Evolutionary conservation across 2,113 vertebrate species (phyloP).

Genomic region (Brienomyrus longianalis): DNA sequence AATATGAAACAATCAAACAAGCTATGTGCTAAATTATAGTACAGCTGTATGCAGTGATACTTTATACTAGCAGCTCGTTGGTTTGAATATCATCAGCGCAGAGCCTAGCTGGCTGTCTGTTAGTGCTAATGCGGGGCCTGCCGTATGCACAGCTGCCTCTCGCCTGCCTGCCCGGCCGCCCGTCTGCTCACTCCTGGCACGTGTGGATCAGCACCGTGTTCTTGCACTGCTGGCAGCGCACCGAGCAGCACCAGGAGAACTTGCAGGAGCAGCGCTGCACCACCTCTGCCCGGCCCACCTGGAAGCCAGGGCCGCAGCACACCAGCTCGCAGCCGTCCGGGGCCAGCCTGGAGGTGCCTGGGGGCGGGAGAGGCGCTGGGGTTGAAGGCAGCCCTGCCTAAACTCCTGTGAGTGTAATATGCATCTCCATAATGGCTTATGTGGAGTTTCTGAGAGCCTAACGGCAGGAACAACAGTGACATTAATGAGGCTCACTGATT

Average conservation of each 20-base stretch:
- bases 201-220: slow-evolving; percentile 61
- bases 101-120: slow-evolving; percentile 49
- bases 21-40: not conserved
- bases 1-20: not conserved
- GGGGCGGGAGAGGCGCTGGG: too few relatives aligned
- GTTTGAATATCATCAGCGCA: not conserved
- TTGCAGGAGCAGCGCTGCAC: slow-evolving; percentile 64
- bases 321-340: slow-evolving; percentile 62
- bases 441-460: not conserved
- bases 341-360: slow-evolving; percentile 55
- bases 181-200: slow-evolving; percentile 45
- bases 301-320: slow-evolving; percentile 62
- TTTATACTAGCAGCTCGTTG: not conserved
- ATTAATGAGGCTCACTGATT: not conserved
- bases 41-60: not conserved
- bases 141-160: not conserved
- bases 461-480: not conserved
- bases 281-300: slow-evolving; percentile 53
- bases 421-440: not conserved
- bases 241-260: slow-evolving; percentile 67
- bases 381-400: not conserved
- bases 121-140: not conserved
- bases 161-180: not conserved
- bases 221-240: slow-evolving; percentile 62
- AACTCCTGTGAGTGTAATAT: not conserved